Conservation (phyloP, 2,888 invertebrate genomes). For the Hirtodrosophila alboralis region DNA sequence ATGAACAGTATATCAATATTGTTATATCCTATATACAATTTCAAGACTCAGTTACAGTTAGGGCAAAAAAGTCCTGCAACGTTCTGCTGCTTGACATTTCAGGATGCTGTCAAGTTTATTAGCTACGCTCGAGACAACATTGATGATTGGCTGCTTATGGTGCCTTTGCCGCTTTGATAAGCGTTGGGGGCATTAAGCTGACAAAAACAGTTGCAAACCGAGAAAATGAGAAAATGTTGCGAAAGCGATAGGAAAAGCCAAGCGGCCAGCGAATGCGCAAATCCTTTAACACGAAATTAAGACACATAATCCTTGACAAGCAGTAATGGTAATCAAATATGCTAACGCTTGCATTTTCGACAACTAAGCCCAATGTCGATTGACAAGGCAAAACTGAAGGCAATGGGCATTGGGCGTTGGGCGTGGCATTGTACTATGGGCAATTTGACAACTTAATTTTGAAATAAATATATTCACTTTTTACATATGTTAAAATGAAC, state of each 20-base stretch:
- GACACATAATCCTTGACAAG: slow-evolving; percentile 76
- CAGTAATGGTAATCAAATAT: slow-evolving; percentile 78
- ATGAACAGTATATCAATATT: slow-evolving; percentile 40
- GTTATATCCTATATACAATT: slow-evolving; percentile 41
- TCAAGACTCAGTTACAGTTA: slow-evolving; percentile 28
- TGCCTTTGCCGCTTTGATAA: slow-evolving; percentile 58
- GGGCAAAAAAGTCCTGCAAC: background rate
- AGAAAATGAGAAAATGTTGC: slow-evolving; percentile 54
- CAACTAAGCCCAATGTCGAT: slow-evolving; percentile 59
- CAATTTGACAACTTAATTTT: too few species aligned
- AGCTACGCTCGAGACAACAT: slow-evolving; percentile 67
- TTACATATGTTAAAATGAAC: too few species aligned
- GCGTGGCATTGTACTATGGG: slow-evolving; percentile 21
- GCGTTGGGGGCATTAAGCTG: slow-evolving; percentile 70
- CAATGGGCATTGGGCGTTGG: slow-evolving; percentile 8
- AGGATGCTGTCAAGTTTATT: slow-evolving; percentile 63
- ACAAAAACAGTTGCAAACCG: slow-evolving; percentile 65
- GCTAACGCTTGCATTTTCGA: slow-evolving; percentile 76
- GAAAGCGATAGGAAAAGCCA: slow-evolving; percentile 16
- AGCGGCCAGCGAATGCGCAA: slow-evolving; percentile 52
- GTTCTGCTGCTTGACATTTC: background rate
- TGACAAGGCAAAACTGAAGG: slow-evolving; percentile 57
- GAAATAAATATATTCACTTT: too few species aligned
- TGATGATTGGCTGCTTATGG: slow-evolving; percentile 72
- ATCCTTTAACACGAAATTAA: slow-evolving; percentile 79